Base-by-base conservation (phyloP, 2,888 invertebrate species). In the Meiosimyza decipiens region DNA sequence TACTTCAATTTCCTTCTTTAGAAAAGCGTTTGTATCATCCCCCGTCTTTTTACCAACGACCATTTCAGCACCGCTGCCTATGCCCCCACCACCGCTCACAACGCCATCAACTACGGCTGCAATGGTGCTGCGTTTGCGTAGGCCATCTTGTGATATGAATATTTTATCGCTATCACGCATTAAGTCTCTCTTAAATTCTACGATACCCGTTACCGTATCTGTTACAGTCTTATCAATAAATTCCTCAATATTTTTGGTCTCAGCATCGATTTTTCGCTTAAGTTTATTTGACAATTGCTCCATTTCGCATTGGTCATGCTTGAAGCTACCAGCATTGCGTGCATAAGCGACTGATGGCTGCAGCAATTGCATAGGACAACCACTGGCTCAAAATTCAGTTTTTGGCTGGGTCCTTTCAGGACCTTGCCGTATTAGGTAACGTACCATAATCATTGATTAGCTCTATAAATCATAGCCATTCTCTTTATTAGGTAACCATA, bases 201-300 rank as follows among this genome's bases (percentile, higher is more conserved):
- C 87, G 77, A 87, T 87, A 76, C 87, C 87, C 73, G 83, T 85
- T 57, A 87, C 87, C 75, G 87, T 87, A 71, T 86, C 85, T 60
- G 83, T 84, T 69, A 86, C 86, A 82, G 87, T 87, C 84, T 87
- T 87, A 84, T 87, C 87, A 79, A 87, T 85, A 80, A 87, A 87
- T 73, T 86, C 87, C 80, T 87, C 87, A 81, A 87, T 87, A 78
- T 87, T 87, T 76, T 85, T 84, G 70, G 87, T 85, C 77, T 87
- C 87, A 59, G 85, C 83, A 74, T 85, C 87, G 73, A 87, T 82
- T 75, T 87, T 87, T 74, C 86, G 85, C 78, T 85, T 87, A 7
- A 87, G 75, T 71, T 86, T 86, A 77, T 81, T 85, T 15, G 86
- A 86, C 77, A 87, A 79, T 72, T 86, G 86, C 75, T 87, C 86